Conservation (phyloP, 2,888 invertebrate genomes). For the Dexiosoma caninum region DNA sequence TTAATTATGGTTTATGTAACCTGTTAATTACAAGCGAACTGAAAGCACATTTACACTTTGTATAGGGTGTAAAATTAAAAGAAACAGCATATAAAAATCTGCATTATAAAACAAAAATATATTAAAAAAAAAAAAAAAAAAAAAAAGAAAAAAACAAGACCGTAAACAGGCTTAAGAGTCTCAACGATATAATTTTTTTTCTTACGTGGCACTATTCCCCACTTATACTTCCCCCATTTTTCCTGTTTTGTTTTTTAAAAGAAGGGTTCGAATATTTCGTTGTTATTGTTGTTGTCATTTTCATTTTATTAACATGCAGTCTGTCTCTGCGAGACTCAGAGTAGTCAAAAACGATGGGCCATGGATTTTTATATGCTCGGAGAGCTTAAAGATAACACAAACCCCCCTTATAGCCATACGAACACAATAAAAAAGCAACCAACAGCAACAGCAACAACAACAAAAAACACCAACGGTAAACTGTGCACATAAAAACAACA, state of each 20-base stretch:
- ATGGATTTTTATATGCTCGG: constrained; percentile 36
- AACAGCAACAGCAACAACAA: constrained; percentile 6
- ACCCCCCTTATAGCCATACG: constrained; percentile 24
- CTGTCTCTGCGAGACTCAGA: constrained; percentile 40
- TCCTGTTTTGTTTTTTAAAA: constrained; percentile 1
- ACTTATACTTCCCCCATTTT: neutral
- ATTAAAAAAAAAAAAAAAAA: too few species aligned
- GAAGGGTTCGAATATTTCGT: neutral
- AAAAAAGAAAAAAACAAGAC: constrained; percentile 22
- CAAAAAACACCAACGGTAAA: neutral
- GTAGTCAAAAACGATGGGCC: constrained; percentile 30
- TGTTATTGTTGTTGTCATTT: neutral
- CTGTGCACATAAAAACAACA: constrained; percentile 28
- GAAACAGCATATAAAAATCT: neutral
- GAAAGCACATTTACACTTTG: too few species aligned
- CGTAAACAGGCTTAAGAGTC: constrained; percentile 45
- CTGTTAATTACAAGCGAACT: too few species aligned
- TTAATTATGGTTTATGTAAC: too few species aligned
- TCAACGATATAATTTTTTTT: constrained; percentile 37
- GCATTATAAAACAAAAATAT: constrained; percentile 1
- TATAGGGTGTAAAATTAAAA: constrained; percentile 10
- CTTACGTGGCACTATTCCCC: constrained; percentile 32
- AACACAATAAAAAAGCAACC: constrained; percentile 29
- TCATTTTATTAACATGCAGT: constrained; percentile 13
- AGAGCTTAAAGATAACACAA: constrained; percentile 47